Percentiles rank a stretch among this genome's conserved stretches.
Evolutionary conservation across 2,888 invertebrate genomes (phyloP).

Genomic region (Falcaria lacertinaria): DNA sequence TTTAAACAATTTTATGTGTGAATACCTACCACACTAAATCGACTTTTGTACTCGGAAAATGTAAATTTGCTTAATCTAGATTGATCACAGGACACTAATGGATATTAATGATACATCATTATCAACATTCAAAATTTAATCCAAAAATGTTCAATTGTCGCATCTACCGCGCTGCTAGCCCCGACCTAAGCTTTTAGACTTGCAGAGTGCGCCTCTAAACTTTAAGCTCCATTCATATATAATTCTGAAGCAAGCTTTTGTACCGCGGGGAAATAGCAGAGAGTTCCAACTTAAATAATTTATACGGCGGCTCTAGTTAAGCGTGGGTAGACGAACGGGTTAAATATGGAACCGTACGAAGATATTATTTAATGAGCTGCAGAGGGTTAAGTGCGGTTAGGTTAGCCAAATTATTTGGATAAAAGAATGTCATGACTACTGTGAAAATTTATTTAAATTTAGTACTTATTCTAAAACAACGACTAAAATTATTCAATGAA

Average conservation of each 20-base stretch:
- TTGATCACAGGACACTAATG: too few species aligned
- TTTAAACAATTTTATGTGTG: too few species aligned
- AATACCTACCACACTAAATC: too few species aligned
- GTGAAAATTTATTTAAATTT: too few species aligned
- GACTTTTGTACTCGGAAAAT: too few species aligned
- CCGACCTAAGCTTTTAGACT: conserved; percentile 75
- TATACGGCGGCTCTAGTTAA: conserved; percentile 51
- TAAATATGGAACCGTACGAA: conserved; percentile 41
- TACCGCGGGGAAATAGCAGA: conserved; percentile 74
- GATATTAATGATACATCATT: too few species aligned
- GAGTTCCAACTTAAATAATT: conserved; percentile 70
- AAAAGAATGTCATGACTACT: too few species aligned
- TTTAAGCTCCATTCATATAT: conserved; percentile 78
- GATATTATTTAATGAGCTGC: conserved; percentile 35
- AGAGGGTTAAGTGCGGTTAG: conserved; percentile 8
- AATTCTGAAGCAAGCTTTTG: conserved; percentile 77
- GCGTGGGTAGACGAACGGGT: conserved; percentile 45
- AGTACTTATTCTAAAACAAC: too few species aligned
- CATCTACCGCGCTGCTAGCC: conserved; percentile 31
- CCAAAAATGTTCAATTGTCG: conserved; percentile 11
- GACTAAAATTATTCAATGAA: too few species aligned
- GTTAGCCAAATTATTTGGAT: too few species aligned
- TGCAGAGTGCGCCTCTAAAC: conserved; percentile 76
- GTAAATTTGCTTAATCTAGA: too few species aligned
- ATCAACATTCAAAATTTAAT: not conserved